Evolutionary conservation across 2,888 invertebrate species (phyloP).

Genomic region (Idaea aversata): DNA sequence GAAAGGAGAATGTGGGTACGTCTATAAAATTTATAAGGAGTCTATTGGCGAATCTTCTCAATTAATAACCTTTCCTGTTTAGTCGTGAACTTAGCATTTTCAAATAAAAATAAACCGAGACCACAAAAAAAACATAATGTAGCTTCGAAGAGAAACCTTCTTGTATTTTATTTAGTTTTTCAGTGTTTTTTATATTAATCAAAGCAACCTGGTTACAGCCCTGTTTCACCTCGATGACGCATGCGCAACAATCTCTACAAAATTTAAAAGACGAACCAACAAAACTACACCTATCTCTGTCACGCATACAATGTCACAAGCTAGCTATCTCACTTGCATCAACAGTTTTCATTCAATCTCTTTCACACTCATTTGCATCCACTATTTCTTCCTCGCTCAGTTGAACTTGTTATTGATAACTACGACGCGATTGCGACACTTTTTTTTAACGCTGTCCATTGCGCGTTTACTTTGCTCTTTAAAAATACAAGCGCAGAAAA

Average conservation of each 20-base stretch:
- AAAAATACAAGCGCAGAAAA: not conserved
- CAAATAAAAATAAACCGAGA: too few relatives aligned
- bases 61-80: too few relatives aligned
- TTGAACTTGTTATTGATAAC: conserved; percentile 57
- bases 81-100: too few relatives aligned
- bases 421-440: conserved; percentile 33
- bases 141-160: too few relatives aligned
- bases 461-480: conserved; percentile 21
- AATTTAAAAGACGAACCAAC: conserved; percentile 51
- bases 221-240: conserved; percentile 65
- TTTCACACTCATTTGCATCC: conserved; percentile 20
- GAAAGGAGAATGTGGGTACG: too few relatives aligned
- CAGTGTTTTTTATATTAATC: too few relatives aligned
- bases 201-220: conserved; percentile 35
- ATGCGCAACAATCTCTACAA: conserved; percentile 70
- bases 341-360: conserved; percentile 52
- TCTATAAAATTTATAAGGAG: too few relatives aligned
- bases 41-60: too few relatives aligned
- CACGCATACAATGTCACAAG: conserved; percentile 22
- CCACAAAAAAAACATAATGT: too few relatives aligned
- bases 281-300: conserved; percentile 57
- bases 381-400: conserved; percentile 40
- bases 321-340: conserved; percentile 44
- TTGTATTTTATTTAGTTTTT: too few relatives aligned
- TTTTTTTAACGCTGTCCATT: conserved; percentile 37